phyloP scores from a whole-genome alignment of 2,888 invertebrate genomes.

The Agriopis aurantiaria region DNA sequence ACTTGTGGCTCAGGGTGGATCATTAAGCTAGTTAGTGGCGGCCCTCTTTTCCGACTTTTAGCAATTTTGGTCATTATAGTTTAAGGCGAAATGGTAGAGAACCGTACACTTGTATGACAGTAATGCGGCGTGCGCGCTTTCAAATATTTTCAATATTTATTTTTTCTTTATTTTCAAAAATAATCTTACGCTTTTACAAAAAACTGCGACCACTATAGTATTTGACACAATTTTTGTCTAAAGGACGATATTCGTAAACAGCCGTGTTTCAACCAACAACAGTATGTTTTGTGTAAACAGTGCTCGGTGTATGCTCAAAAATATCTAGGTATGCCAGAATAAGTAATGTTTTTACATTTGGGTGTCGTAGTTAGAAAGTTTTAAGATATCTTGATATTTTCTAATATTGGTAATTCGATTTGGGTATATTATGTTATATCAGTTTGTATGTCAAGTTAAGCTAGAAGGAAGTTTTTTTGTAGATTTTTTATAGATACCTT shows the following conservation, averaged over 20 bases:
- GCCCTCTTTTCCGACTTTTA: no score
- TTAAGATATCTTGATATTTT: neutral
- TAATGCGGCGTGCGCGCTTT: no score
- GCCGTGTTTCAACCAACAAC: slow-evolving; percentile 13
- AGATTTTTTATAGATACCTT: slow-evolving; percentile 9
- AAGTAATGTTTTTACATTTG: slow-evolving; percentile 2
- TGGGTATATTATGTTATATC: neutral
- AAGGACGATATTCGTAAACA: neutral
- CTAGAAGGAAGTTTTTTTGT: neutral
- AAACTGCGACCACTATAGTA: no score
- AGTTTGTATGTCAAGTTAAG: neutral
- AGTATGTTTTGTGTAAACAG: slow-evolving; percentile 4
- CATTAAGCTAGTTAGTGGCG: no score
- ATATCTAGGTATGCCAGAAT: slow-evolving; percentile 2
- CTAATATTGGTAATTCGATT: neutral
- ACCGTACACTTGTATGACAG: no score
- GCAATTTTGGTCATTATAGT: no score
- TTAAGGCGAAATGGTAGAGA: no score
- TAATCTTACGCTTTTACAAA: no score
- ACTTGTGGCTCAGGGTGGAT: no score
- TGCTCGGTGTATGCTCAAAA: slow-evolving; percentile 15
- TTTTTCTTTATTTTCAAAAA: no score
- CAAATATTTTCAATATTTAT: no score
- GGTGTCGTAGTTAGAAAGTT: slow-evolving; percentile 27
- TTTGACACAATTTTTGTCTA: no score